Evolutionary conservation across 2,113 vertebrate genomes (phyloP).

Genomic region (Damaliscus lunatus): DNA sequence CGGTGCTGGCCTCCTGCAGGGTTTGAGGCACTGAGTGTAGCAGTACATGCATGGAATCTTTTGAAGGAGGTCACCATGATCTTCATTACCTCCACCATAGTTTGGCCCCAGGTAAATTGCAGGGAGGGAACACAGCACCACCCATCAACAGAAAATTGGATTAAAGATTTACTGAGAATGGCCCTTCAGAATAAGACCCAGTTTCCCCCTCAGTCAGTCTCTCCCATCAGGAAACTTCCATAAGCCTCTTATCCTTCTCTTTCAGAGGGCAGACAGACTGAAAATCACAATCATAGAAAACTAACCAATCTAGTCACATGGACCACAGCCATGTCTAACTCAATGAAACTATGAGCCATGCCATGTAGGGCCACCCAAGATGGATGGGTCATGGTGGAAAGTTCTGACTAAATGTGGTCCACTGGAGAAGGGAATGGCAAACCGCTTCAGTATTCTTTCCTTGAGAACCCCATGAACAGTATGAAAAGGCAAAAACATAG

Average conservation of each 20-base stretch:
- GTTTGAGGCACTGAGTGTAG: not conserved
- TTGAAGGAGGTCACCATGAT: not conserved
- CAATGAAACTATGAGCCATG: not conserved
- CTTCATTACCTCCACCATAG: not conserved
- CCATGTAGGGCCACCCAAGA: not conserved
- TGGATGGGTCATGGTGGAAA: accelerated
- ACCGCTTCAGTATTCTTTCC: not conserved
- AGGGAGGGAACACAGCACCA: not conserved
- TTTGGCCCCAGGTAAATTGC: not conserved
- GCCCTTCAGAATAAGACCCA: not conserved
- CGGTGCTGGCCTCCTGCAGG: not conserved
- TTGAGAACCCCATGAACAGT: not conserved
- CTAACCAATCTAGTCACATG: not conserved
- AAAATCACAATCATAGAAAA: not conserved
- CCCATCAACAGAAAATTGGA: not conserved
- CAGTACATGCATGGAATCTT: not conserved
- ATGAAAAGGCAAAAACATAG: not conserved
- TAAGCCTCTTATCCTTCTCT: not conserved
- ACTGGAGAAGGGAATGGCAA: not conserved
- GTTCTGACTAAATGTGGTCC: not conserved
- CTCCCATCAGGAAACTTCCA: not conserved
- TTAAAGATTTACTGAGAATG: not conserved
- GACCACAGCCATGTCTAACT: not conserved
- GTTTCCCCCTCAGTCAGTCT: not conserved
- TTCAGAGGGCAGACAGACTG: not conserved